Evolutionary conservation across 2,113 vertebrate genomes (phyloP), one percentile per base, ranked within the genome.

Genomic region (Crypturellus undulatus): DNA sequence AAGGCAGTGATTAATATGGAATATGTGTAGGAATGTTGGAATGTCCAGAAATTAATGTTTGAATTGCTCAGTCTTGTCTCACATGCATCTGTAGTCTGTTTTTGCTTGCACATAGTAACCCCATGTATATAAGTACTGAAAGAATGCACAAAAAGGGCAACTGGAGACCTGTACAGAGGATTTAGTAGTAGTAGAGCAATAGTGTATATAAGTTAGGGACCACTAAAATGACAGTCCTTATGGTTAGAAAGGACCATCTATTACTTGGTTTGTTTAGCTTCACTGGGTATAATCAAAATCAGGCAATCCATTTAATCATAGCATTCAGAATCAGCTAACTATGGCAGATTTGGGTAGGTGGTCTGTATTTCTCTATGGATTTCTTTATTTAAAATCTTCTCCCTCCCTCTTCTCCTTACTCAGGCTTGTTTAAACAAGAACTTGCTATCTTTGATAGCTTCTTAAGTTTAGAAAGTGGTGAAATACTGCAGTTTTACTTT

Each of bases 371-470:
- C 71, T 84, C 25, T 56, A 73, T 54, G 58, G 26, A 79, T 94
- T 96, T 93, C n/a, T 89, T 89, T 80, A 76, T 93, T 89, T 93
- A 69, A 36, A 69, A 60, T 91, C 58, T 40, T 90, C 30, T 79
- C 79, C 75, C 30, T 80, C 67, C 77, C 4, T 64, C 9, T 67
- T 13, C 11, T 17, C 88, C 43, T 93, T 72, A 68, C 60, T 81
- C n/a, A 25, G 45, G 43, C 51, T 92, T 96, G 42, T 63, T 95
- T 96, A 81, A 90, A 73, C 63, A 92, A 93, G 67, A 82, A 82
- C 24, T 73, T 73, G 56, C 67, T 0, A 0, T 78, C 87, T 68
- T 87, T 82, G 65, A 78, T 43, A 43, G 49, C 54, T 36, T 94
- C 64, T 59, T 81, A 72, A 56, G 68, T 40, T 94, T 58, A 26